phyloP scores from a whole-genome alignment of 2,113 vertebrate species.

The Capra hircus region DNA sequence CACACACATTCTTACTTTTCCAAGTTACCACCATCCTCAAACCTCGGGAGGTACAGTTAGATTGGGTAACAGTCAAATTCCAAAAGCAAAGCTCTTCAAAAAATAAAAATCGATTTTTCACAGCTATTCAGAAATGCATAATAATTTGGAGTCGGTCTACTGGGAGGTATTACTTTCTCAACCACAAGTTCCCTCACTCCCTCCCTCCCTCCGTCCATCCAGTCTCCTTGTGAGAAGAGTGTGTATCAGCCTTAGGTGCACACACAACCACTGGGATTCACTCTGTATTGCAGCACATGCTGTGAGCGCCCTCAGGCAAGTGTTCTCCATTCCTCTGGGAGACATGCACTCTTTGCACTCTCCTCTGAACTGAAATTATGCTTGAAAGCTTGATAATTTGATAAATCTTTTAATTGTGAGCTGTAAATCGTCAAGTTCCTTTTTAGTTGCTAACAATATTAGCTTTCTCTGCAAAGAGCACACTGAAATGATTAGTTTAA shows the following conservation, averaged over 20 bases:
- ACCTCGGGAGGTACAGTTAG: slow-evolving; percentile 69
- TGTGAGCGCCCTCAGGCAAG: neutral
- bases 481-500: slow-evolving; percentile 43
- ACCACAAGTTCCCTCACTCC: slow-evolving; percentile 27
- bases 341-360: slow-evolving; percentile 20
- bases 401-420: slow-evolving; percentile 59
- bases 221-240: slow-evolving; percentile 42
- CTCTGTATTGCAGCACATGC: neutral
- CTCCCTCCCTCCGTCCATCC: slow-evolving; percentile 34
- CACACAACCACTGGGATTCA: neutral
- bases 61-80: slow-evolving; percentile 74
- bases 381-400: slow-evolving; percentile 54
- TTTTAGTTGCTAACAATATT: slow-evolving; percentile 34
- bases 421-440: slow-evolving; percentile 35
- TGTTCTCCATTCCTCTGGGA: slow-evolving; percentile 5
- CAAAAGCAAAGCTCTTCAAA: slow-evolving; percentile 74
- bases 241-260: neutral
- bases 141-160: slow-evolving; percentile 59
- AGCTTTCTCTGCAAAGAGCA: slow-evolving; percentile 6
- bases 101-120: slow-evolving; percentile 74
- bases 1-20: slow-evolving; percentile 70
- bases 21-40: slow-evolving; percentile 70
- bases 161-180: slow-evolving; percentile 67
- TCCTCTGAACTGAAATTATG: slow-evolving; percentile 55
- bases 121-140: slow-evolving; percentile 75